Base-by-base conservation (phyloP, 2,113 vertebrate species). In the Ibidorhyncha struthersii region DNA sequence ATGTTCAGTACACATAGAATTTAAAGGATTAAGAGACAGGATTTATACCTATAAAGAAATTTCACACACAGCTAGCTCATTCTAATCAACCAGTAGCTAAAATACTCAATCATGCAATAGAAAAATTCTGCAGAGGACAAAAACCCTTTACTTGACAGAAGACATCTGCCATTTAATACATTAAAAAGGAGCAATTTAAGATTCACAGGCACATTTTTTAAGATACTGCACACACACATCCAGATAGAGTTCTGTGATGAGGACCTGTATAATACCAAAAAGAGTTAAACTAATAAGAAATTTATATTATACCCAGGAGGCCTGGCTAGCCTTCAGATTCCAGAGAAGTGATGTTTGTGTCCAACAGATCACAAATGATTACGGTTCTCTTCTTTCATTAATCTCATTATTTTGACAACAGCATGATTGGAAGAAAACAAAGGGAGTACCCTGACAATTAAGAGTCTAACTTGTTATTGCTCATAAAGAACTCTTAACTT, bases 381-480 rank as follows among this genome's bases (percentile, higher is more conserved):
- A 77, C 74, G 87, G 53, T 81, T 86, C 79, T 61, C 70, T 86
- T 69, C 78, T 47, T 82, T 91, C 74, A 82, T 82, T 96, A 87
- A 93, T 93, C 82, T 93, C 81, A 94, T 95, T 82, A 93, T 84
- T 94, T 91, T 92, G 74, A 87, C 79, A 77, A 85, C 34, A 77
- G 49, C 34, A 65, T 49, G 41, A 94, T 4, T 82, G 62, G 53
- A 93, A 91, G 49, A 71, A 90, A 82, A 91, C 62, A 96, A 92
- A 91, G 32, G 14, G 18, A 77, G 34, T 19, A 80, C 73, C 38
- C 47, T 78, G 40, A 65, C 70, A 96, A 89, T 63, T 87, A 84
- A 84, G 29, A 83, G 50, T 67, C 52, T 52, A 89, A 47, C 61
- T 94, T 74, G 29, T 43, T 86, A 61, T 32, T 72, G 61, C 25